Evolutionary conservation across 92 coral and sea anemone species (phyloP).

Genomic region (Palythoa heliodiscus): DNA sequence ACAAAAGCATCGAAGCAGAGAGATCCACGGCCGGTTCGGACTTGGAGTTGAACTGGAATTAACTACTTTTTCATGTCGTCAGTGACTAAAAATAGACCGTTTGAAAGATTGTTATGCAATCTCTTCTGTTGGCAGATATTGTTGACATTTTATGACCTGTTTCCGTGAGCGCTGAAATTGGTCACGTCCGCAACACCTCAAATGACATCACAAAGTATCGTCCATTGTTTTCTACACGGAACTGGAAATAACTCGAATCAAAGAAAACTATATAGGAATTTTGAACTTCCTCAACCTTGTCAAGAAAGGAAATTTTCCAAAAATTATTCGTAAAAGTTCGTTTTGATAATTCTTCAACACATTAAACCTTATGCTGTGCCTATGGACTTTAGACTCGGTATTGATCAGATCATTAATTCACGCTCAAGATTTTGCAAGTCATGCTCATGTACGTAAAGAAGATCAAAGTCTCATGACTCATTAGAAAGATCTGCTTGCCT

Average conservation of each 20-base stretch:
- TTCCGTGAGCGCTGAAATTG: background rate
- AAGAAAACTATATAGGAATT: background rate
- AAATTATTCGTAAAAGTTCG: too few species aligned
- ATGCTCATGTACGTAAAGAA: too few species aligned
- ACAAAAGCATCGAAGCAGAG: background rate
- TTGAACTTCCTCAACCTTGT: background rate
- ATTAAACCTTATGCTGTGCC: too few species aligned
- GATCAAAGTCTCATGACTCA: too few species aligned
- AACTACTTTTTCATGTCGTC: slow-evolving; percentile 19
- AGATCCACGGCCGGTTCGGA: background rate
- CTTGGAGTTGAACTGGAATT: background rate
- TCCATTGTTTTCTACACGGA: slow-evolving; percentile 10
- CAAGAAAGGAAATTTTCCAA: too few species aligned
- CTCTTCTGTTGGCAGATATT: background rate
- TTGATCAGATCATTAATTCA: too few species aligned
- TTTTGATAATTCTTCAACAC: too few species aligned
- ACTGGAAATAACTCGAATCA: background rate
- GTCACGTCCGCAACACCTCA: slow-evolving; percentile 33
- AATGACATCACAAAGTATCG: slow-evolving; percentile 9
- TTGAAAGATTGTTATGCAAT: slow-evolving; percentile 27
- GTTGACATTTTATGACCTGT: slow-evolving; percentile 1
- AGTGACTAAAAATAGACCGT: slow-evolving; percentile 22
- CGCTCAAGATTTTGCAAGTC: too few species aligned
- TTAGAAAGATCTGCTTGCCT: too few species aligned
- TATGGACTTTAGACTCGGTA: too few species aligned